A percentile compares a stretch with the other conserved stretches of the same genome.
Conservation (phyloP, 2,888 invertebrate species). For the Ephialtes manifestator region DNA sequence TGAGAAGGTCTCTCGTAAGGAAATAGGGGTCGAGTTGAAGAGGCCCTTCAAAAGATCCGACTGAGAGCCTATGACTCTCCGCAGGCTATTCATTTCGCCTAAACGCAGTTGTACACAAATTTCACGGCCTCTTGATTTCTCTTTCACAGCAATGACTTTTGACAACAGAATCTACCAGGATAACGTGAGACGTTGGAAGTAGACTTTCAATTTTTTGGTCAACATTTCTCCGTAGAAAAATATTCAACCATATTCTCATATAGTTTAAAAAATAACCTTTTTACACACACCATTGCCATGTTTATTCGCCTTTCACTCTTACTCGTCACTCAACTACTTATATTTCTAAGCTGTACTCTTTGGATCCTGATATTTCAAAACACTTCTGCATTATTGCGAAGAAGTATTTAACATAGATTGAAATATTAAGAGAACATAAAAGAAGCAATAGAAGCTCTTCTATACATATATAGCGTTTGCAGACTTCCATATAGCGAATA, state of each 20-base stretch:
- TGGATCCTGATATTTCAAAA: conserved; percentile 63
- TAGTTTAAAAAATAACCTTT: background rate
- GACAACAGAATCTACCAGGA: conserved; percentile 75
- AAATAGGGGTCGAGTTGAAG: conserved; percentile 23
- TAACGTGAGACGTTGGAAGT: conserved; percentile 46
- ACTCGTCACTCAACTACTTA: background rate
- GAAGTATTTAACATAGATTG: conserved; percentile 72
- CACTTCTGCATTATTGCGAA: conserved; percentile 59
- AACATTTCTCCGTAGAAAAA: background rate
- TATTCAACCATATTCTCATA: background rate
- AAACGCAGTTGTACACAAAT: background rate
- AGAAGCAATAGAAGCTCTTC: conserved; percentile 61
- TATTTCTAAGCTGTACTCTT: background rate
- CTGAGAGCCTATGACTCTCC: background rate
- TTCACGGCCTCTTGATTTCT: conserved; percentile 64
- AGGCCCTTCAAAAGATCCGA: conserved; percentile 32
- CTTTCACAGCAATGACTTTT: conserved; percentile 75
- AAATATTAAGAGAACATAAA: conserved; percentile 71
- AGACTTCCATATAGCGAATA: conserved; percentile 14
- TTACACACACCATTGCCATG: no score
- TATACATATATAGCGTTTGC: conserved; percentile 30
- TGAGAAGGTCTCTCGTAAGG: conserved; percentile 40
- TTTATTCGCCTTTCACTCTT: background rate
- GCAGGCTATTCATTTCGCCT: background rate
- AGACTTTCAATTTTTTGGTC: background rate